phyloP scores from a whole-genome alignment of 2,888 invertebrate species.

The Dolichopus griseipennis region DNA sequence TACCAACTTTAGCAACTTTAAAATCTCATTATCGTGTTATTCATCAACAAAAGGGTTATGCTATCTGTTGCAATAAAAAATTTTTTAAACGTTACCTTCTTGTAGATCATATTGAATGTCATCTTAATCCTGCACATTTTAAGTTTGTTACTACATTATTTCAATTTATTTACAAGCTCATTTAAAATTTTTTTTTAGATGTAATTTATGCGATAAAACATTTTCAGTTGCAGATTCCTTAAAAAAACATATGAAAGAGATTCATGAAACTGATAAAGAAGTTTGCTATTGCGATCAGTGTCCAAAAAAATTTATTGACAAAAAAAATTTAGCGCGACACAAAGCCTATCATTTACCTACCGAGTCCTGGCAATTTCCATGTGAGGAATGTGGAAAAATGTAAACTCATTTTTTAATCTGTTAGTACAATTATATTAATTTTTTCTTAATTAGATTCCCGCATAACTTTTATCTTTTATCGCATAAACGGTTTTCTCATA shows the following conservation, averaged over 20 bases:
- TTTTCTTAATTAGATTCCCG: conserved; percentile 25
- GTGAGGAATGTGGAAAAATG: conserved; percentile 21
- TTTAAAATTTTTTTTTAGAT: conserved; percentile 32
- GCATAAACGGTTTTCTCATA: not conserved
- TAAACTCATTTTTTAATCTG: conserved; percentile 8
- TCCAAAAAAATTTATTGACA: conserved; percentile 36
- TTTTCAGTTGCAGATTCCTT: conserved; percentile 39
- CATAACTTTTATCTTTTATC: conserved; percentile 18
- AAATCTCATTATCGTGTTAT: conserved; percentile 34
- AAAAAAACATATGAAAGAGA: conserved; percentile 36
- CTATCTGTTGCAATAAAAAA: conserved; percentile 38
- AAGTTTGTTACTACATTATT: conserved; percentile 30
- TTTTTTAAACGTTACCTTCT: conserved; percentile 36
- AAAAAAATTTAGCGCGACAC: conserved; percentile 38
- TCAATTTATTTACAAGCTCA: no score
- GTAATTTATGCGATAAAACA: conserved; percentile 36
- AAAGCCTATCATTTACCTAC: conserved; percentile 35
- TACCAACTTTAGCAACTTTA: conserved; percentile 34
- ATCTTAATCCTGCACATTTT: conserved; percentile 39
- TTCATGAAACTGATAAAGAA: conserved; percentile 37
- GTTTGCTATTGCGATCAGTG: conserved; percentile 37
- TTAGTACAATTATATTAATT: no score
- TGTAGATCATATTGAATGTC: conserved; percentile 39
- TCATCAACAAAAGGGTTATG: conserved; percentile 35
- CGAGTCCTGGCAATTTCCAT: conserved; percentile 19